phyloP scores from a whole-genome alignment of 2,888 invertebrate genomes.

The Dynastes maya region DNA sequence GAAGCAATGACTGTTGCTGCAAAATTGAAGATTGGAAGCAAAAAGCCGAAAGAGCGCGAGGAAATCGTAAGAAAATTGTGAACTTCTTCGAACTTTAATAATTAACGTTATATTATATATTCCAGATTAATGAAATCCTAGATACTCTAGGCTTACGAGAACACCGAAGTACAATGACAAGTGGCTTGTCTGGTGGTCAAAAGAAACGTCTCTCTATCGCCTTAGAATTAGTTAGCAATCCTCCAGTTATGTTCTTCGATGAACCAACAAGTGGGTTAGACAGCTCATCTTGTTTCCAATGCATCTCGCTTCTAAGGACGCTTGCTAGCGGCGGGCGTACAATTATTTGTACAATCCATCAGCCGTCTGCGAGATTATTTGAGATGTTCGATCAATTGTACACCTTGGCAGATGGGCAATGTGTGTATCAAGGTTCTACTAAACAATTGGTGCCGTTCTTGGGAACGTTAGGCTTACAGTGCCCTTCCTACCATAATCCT shows the following conservation, averaged over 20 bases:
- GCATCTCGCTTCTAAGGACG: constrained; percentile 90
- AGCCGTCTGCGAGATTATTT: constrained; percentile 95
- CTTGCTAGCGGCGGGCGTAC: constrained; percentile 93
- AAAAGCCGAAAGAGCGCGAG: constrained; percentile 81
- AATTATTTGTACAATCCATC: constrained; percentile 96
- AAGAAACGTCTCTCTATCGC: constrained; percentile 96
- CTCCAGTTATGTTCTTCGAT: constrained; percentile 98
- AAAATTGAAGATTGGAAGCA: constrained; percentile 88
- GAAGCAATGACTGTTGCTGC: constrained; percentile 97
- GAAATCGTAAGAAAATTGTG: constrained; percentile 79
- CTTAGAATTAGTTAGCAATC: constrained; percentile 94
- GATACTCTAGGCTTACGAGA: constrained; percentile 90
- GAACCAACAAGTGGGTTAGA: constrained; percentile 97
- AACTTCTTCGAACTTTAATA: not conserved
- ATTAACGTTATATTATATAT: not conserved
- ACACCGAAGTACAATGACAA: constrained; percentile 91
- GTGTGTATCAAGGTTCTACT: constrained; percentile 92
- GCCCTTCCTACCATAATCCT: constrained; percentile 97
- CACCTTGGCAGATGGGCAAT: constrained; percentile 94
- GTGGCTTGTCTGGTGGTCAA: constrained; percentile 94
- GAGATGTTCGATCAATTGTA: constrained; percentile 98
- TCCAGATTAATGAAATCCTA: constrained; percentile 92
- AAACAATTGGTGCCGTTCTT: constrained; percentile 88
- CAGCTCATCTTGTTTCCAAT: constrained; percentile 96
- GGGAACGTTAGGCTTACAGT: constrained; percentile 86